Conservation (phyloP, 2,888 invertebrate genomes). For the Boloria euphrosyne region DNA sequence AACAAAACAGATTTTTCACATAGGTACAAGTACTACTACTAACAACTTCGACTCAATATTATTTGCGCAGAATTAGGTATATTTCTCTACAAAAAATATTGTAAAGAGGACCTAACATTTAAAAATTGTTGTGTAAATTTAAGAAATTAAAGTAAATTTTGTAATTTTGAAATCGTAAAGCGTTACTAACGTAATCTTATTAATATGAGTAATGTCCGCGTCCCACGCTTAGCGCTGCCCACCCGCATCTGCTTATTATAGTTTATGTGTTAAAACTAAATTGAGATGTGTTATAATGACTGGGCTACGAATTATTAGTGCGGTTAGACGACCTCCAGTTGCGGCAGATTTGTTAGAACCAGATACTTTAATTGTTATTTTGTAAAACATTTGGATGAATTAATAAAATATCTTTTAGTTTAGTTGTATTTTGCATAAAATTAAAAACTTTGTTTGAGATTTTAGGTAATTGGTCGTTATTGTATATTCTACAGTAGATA, state of each 20-base stretch:
- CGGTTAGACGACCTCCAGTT: slow-evolving; percentile 45
- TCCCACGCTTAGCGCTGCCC: slow-evolving; percentile 49
- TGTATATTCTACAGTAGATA: too few relatives aligned
- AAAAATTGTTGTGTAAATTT: too few relatives aligned
- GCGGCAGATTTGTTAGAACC: neutral
- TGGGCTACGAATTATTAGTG: slow-evolving; percentile 64
- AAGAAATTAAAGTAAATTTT: too few relatives aligned
- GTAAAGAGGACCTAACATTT: too few relatives aligned
- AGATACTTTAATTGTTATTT: neutral
- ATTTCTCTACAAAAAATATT: too few relatives aligned
- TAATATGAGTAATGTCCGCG: slow-evolving; percentile 28
- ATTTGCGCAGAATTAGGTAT: too few relatives aligned
- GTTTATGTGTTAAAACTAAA: slow-evolving; percentile 73
- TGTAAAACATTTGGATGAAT: neutral
- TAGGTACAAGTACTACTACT: too few relatives aligned
- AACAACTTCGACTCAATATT: too few relatives aligned
- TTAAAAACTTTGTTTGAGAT: too few relatives aligned
- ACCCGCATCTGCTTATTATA: slow-evolving; percentile 75
- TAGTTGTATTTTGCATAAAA: neutral
- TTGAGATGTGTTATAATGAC: slow-evolving; percentile 80
- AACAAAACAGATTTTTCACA: too few relatives aligned
- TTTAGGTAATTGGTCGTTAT: too few relatives aligned
- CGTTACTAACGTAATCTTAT: slow-evolving; percentile 22
- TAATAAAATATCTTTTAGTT: too few relatives aligned
- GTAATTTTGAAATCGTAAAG: neutral